Conservation (phyloP, 64 coral and sea anemone genomes). For the Acropora yongei region DNA sequence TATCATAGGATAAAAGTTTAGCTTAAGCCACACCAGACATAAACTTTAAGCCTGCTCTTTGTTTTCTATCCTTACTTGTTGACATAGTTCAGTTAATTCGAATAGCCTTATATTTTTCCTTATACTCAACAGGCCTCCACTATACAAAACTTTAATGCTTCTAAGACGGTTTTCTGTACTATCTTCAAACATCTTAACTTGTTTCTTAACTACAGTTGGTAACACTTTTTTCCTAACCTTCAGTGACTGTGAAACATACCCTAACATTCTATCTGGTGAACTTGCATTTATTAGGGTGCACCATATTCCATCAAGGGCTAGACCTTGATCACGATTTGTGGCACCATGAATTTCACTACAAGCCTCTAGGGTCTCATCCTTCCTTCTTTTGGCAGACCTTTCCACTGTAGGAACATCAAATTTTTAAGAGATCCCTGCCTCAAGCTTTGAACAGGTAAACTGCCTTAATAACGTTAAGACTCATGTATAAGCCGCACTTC, state of each 20-base stretch:
- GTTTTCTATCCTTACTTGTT: slow-evolving; percentile 12
- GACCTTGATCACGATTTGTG: slow-evolving; percentile 19
- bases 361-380: slow-evolving; percentile 61
- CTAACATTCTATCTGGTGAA: slow-evolving; percentile 46
- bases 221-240: slow-evolving; percentile 50
- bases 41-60: slow-evolving; percentile 44
- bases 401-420: slow-evolving; percentile 58
- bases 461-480: slow-evolving; percentile 11
- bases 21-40: slow-evolving; percentile 16
- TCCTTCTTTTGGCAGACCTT: slow-evolving; percentile 52
- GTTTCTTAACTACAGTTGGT: neutral
- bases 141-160: slow-evolving; percentile 47
- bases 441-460: slow-evolving; percentile 10
- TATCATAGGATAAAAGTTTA: slow-evolving; percentile 55
- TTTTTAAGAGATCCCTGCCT: slow-evolving; percentile 55
- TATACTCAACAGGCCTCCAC: slow-evolving; percentile 25
- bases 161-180: neutral
- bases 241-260: slow-evolving; percentile 25
- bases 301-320: slow-evolving; percentile 77
- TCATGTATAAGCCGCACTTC: no score
- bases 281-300: slow-evolving; percentile 55
- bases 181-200: no score
- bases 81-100: slow-evolving; percentile 55
- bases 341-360: slow-evolving; percentile 70
- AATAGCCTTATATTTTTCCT: slow-evolving; percentile 57